Percentiles rank a stretch among this genome's conserved stretches.
phyloP scores from a whole-genome alignment of 2,113 vertebrate species.

The Sminthopsis crassicaudata region DNA sequence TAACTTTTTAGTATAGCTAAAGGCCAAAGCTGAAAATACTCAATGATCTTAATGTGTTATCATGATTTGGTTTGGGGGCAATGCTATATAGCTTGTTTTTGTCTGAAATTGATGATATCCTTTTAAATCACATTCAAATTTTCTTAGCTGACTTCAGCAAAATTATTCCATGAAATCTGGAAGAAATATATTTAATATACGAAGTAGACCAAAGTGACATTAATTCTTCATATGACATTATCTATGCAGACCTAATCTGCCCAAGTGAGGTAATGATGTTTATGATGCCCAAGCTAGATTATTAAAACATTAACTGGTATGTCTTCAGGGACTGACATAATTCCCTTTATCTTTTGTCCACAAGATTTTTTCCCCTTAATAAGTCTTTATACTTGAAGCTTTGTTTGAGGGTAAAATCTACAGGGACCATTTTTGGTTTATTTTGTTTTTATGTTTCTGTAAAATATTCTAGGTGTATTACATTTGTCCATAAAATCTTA shows the following conservation, averaged over 20 bases:
- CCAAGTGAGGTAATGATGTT: background rate
- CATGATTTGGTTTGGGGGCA: background rate
- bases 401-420: background rate
- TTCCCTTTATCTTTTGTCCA: background rate
- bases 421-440: background rate
- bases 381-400: background rate
- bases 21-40: conserved; percentile 22
- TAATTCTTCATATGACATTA: background rate
- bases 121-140: background rate
- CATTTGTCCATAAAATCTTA: background rate
- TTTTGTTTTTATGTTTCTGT: background rate
- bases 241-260: background rate
- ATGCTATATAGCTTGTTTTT: background rate
- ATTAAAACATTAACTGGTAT: background rate
- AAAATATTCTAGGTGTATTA: background rate
- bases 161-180: background rate
- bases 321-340: background rate
- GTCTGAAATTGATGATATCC: background rate
- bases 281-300: background rate
- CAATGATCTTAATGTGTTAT: background rate
- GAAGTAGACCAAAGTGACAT: background rate
- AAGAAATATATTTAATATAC: conserved; percentile 8
- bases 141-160: background rate
- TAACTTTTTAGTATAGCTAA: conserved; percentile 34
- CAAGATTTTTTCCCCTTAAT: background rate